Evolutionary conservation across 1,140 invertebrate genomes (phyloP), one percentile per base, ranked within the genome.

Genomic region (Pentalonia nigronervosa): DNA sequence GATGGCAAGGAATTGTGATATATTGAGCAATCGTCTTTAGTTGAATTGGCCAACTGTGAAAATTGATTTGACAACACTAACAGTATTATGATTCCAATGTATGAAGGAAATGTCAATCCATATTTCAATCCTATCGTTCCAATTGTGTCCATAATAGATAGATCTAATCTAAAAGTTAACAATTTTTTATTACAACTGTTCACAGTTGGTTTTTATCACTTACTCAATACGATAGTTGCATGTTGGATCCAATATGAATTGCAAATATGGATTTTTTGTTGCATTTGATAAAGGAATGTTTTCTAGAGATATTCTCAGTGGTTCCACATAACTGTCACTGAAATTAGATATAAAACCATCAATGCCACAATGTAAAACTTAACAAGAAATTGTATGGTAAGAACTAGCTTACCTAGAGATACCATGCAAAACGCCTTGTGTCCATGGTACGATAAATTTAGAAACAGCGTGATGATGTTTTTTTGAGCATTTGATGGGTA

Each of bases 361-460:
- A 45, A 30, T 25, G 6, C n/a, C 30, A n/a, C 14, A n/a, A 8
- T 7, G 14, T 7, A n/a, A 36, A 23, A 3, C 30, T 34, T 53
- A 50, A 53, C 6, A 34, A 48, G 3, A 87, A 0, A 48, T 67
- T 86, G 2, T n/a, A 34, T n/a, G 6, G 2, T 21, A 4, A 50
- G 0, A 47, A 89, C 25, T 56, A 56, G n/a, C 34, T 89, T 95
- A 94, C 83, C 50, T 93, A 67, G 76, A 41, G 56, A 89, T 41
- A 17, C 86, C 88, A 48, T 89, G 90, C 25, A 67, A 91, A 94
- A 94, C 94, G 89, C 95, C 95, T 50, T 94, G 94, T 83, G 95
- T 90, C 56, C 95, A 94, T 94, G 95, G 94, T 94, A 95, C 94
- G 47, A 94, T 90, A 94, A 95, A 95, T 60, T 95, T 94, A 53